Percentiles rank a stretch among this genome's conserved stretches.
phyloP scores from a whole-genome alignment of 2,888 invertebrate species.

The Melanotus villosus region DNA sequence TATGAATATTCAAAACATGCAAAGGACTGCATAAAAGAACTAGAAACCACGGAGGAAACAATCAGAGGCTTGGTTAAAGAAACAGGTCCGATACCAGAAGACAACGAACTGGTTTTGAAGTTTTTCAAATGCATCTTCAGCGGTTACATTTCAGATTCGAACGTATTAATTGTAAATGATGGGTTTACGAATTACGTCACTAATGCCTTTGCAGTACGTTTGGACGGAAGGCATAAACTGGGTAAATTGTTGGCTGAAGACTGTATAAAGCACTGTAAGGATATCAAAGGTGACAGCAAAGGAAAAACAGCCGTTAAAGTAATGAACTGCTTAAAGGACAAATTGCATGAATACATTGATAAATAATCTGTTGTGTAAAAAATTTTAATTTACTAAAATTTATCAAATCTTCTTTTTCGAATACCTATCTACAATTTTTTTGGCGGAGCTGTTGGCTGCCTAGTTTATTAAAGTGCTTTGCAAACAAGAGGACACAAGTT shows the following conservation, averaged over 20 bases:
- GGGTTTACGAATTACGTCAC: background rate
- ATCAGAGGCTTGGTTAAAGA: background rate
- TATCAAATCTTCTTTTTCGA: too few relatives aligned
- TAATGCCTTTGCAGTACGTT: background rate
- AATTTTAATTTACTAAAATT: too few relatives aligned
- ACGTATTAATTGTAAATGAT: slow-evolving; percentile 1
- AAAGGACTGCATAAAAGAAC: slow-evolving; percentile 16
- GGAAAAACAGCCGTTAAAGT: slow-evolving; percentile 25
- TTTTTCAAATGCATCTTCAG: slow-evolving; percentile 22
- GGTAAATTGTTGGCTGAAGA: background rate
- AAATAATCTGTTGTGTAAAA: too few relatives aligned
- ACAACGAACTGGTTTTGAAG: background rate
- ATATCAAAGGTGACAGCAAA: slow-evolving; percentile 11
- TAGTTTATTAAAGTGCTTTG: too few relatives aligned
- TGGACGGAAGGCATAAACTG: slow-evolving; percentile 1
- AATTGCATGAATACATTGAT: background rate
- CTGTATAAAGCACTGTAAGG: slow-evolving; percentile 7
- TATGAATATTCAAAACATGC: too few relatives aligned
- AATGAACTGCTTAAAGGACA: slow-evolving; percentile 7
- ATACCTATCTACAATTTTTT: too few relatives aligned
- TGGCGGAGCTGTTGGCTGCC: too few relatives aligned
- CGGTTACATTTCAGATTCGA: background rate
- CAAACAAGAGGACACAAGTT: too few relatives aligned
- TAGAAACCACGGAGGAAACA: background rate
- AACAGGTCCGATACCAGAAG: background rate